Conservation (phyloP, 2,797 vertebrate genomes). For the Neosilurus mollespiculum region DNA sequence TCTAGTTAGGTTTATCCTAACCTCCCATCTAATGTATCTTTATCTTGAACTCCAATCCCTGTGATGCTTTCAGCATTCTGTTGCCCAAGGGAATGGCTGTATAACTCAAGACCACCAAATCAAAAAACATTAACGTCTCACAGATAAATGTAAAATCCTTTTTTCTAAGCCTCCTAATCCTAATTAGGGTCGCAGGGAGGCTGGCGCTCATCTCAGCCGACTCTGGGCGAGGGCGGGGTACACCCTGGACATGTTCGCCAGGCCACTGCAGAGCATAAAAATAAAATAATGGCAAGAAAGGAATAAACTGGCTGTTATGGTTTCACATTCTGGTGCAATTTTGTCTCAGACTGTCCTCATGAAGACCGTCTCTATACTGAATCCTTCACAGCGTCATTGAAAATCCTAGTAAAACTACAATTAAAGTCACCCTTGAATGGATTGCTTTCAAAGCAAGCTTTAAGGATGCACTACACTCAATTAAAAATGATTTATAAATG, state of each 20-base stretch:
- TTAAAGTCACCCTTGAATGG: background rate
- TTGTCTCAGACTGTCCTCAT: background rate
- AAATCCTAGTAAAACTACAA: background rate
- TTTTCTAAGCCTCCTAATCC: no score
- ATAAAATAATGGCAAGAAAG: background rate
- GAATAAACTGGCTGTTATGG: background rate
- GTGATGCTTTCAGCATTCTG: background rate
- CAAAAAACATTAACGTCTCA: background rate
- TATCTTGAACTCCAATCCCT: background rate
- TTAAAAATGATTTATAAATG: background rate
- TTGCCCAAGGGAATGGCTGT: background rate
- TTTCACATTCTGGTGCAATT: background rate
- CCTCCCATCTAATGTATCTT: constrained; percentile 55
- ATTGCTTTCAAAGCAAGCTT: background rate
- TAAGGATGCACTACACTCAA: background rate
- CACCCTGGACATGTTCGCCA: no score
- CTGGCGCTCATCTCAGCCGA: no score
- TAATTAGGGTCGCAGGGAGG: no score
- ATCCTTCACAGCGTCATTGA: background rate
- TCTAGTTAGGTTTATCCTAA: constrained; percentile 51
- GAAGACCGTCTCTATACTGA: background rate
- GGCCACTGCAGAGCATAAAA: no score
- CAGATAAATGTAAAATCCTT: background rate
- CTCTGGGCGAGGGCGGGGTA: no score
- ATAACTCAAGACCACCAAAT: constrained; percentile 9